phyloP scores from a whole-genome alignment of 53 echinoderm and acorn worm species.

The Temnopleurus reevesii region DNA sequence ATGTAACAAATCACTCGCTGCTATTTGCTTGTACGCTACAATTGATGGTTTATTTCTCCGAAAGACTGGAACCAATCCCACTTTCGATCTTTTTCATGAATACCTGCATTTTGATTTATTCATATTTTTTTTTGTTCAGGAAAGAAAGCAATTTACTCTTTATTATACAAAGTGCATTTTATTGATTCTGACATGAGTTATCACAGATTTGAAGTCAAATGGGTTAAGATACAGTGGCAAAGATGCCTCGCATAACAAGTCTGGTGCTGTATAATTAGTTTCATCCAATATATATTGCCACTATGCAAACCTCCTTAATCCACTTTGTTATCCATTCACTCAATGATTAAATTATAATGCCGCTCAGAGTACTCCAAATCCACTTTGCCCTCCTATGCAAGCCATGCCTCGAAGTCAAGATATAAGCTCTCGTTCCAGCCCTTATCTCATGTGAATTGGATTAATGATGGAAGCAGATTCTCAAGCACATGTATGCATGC shows the following conservation, averaged over 20 bases:
- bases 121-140: too few species aligned
- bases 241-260: too few species aligned
- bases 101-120: too few species aligned
- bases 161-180: background rate
- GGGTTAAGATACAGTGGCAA: too few species aligned
- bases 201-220: too few species aligned
- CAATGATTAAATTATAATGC: slow-evolving; percentile 19
- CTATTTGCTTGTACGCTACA: too few species aligned
- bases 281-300: slow-evolving; percentile 26
- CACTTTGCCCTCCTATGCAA: background rate
- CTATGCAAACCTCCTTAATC: slow-evolving; percentile 24
- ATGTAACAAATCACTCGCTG: too few species aligned
- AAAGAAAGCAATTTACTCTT: background rate
- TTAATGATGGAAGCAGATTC: slow-evolving; percentile 18
- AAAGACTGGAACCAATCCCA: too few species aligned
- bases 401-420: slow-evolving; percentile 2
- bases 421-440: background rate
- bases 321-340: slow-evolving; percentile 23
- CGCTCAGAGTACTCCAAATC: slow-evolving; percentile 5
- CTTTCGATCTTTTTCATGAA: too few species aligned
- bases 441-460: slow-evolving; percentile 4
- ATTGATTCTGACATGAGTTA: too few species aligned
- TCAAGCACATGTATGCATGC: background rate
- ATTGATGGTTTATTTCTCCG: too few species aligned
- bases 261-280: slow-evolving; percentile 13